A percentile compares a stretch with the other conserved stretches of the same genome.
Conservation (phyloP, 2,797 vertebrate species). For the Parambassis ranga region DNA sequence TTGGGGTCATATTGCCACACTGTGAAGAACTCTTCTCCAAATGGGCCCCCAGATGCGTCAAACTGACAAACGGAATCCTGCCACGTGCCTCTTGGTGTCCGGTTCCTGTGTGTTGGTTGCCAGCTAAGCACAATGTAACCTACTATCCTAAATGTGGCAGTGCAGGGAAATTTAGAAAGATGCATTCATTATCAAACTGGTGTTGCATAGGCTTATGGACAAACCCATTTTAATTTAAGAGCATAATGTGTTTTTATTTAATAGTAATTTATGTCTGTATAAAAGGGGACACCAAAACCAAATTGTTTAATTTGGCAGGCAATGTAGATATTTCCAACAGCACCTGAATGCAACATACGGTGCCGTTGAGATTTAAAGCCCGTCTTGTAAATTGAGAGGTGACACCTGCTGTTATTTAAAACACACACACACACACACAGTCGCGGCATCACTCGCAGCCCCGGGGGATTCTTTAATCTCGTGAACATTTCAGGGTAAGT, state of each 20-base stretch:
- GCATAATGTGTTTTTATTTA: no score
- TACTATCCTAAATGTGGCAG: neutral
- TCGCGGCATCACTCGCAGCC: neutral
- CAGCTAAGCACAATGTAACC: neutral
- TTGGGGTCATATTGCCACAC: neutral
- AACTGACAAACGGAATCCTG: neutral
- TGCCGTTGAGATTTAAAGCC: neutral
- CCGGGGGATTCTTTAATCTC: neutral
- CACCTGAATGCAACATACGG: neutral
- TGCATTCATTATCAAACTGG: no score
- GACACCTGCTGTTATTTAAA: conserved; percentile 10
- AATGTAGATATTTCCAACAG: neutral
- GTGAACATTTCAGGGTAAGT: neutral
- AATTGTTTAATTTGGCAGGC: no score
- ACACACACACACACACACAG: neutral
- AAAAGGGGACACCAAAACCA: no score
- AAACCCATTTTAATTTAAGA: no score
- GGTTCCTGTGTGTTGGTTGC: neutral
- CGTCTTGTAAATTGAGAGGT: conserved; percentile 3
- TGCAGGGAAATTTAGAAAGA: no score
- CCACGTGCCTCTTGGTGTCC: neutral
- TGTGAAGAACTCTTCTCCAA: neutral
- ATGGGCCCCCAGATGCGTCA: neutral
- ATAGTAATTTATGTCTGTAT: no score
- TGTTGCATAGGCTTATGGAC: no score